Base-by-base conservation (phyloP, 2,113 vertebrate species). In the Carollia perspicillata region DNA sequence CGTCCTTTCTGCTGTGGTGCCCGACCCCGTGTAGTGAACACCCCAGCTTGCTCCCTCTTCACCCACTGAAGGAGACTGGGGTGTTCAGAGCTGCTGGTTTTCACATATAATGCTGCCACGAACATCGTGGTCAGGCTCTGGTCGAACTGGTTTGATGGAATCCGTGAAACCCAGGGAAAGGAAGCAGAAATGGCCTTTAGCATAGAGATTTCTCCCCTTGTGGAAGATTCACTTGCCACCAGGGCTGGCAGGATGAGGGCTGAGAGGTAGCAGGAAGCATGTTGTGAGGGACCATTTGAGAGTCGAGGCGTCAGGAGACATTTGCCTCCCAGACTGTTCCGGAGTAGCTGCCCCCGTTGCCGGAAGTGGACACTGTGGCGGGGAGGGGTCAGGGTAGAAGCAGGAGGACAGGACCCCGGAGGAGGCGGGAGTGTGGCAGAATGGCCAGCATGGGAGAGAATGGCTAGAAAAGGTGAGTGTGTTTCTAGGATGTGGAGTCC, bases 341-440 rank as follows among this genome's bases (percentile, higher is more conserved):
- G 71, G 72, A 37, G 9, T 28, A 42, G 30, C n/a, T 30, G 5
- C 53, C 33, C 1, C n/a, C 11, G 49, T 55, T 68, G 18, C 53
- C 33, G 69, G 60, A 66, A 53, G 55, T 22, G 65, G 72, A 53
- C 42, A 20, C 11, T 4, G 53, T n/a, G 51, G 42, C 8, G 7
- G n/a, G 44, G 81, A 60, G 51, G 26, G 35, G 14, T 7, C 72
- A 0, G 30, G 18, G 37, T 6, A 26, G 37, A 79, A 42, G 10
- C 51, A 23, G n/a, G 33, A 80, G 55, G 86, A 5, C 33, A 74
- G 9, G 35, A 26, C 26, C 44, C 10, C 30, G 35, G 71, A 35
- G 18, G n/a, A n/a, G 30, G n/a, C 28, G 72, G 23, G 10, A 2
- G 22, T 0, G 0, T 23, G 63, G 42, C n/a, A 51, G 8, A 30